These are phyloP conservation scores for Thaleichthys pacificus DNA, from an alignment of 2,797 vertebrate species.

Conservation along the genomic window DNA sequence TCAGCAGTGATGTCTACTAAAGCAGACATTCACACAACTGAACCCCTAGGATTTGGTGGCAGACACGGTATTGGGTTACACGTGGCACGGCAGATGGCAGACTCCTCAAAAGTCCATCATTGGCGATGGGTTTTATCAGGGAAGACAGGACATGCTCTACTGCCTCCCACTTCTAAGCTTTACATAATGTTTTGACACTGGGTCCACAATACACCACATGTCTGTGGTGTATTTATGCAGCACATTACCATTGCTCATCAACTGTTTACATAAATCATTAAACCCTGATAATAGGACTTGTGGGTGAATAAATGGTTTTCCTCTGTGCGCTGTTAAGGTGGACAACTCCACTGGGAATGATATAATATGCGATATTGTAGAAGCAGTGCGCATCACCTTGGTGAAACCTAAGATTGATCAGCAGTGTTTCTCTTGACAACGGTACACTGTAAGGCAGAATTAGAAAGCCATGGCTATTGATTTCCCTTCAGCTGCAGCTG, in stretches of 20 bases:
- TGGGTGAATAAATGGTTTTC: conserved; percentile 47
- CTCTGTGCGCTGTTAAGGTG: conserved; percentile 23
- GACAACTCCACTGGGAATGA: neutral
- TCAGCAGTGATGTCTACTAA: conserved; percentile 62
- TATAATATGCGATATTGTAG: neutral
- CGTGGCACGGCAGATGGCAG: conserved; percentile 73
- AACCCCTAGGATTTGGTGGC: conserved; percentile 63
- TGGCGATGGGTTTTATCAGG: conserved; percentile 58
- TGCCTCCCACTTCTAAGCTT: conserved; percentile 41
- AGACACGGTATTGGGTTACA: conserved; percentile 64
- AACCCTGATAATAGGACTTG: conserved; percentile 50
- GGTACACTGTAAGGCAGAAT: conserved; percentile 69
- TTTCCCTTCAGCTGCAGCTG: conserved; percentile 70
- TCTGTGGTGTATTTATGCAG: conserved; percentile 43
- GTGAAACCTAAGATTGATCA: conserved; percentile 47
- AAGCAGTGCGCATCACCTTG: conserved; percentile 51
- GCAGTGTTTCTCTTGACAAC: conserved; percentile 59
- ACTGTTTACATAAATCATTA: conserved; percentile 63
- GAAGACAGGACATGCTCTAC: conserved; percentile 58
- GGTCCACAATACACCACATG: neutral
- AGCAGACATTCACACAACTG: conserved; percentile 71
- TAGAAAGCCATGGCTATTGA: conserved; percentile 73
- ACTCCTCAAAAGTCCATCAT: conserved; percentile 69
- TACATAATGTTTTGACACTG: conserved; percentile 47
- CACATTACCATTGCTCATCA: conserved; percentile 56